A percentile compares a stretch with the other conserved stretches of the same genome.
Conservation (phyloP, 2,113 vertebrate genomes). For the Callithrix jacchus region DNA sequence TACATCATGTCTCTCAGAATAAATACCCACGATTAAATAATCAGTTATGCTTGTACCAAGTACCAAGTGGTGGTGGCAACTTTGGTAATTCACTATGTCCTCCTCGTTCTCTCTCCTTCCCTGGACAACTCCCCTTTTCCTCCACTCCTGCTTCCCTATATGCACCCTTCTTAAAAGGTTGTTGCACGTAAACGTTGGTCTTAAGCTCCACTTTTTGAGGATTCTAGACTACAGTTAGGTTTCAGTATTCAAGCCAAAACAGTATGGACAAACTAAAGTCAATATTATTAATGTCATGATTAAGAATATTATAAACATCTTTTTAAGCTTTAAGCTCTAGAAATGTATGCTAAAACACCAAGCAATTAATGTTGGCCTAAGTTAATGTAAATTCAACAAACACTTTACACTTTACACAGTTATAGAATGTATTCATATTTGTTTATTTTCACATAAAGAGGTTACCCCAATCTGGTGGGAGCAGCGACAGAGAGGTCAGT, state of each 20-base stretch:
- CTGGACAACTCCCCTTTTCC: background rate
- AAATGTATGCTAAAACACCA: background rate
- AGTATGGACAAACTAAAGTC: background rate
- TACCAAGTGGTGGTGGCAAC: background rate
- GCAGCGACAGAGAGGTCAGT: background rate
- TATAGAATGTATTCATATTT: background rate
- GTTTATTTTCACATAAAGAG: background rate
- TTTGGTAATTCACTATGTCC: background rate
- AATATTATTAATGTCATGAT: background rate
- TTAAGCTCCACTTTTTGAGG: background rate
- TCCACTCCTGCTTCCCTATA: background rate
- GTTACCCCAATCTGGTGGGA: background rate
- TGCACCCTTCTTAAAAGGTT: background rate
- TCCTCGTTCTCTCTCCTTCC: background rate
- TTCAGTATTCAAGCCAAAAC: background rate
- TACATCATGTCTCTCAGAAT: background rate
- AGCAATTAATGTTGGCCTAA: background rate
- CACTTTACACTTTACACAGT: background rate
- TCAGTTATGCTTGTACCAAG: background rate
- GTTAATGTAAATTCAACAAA: background rate
- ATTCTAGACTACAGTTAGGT: background rate
- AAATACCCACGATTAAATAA: background rate
- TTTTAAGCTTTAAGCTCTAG: conserved; percentile 5
- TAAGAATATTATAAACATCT: background rate
- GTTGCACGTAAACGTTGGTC: background rate